Base-by-base conservation (phyloP, 2,797 vertebrate genomes). In the Chaunax sp. region DNA sequence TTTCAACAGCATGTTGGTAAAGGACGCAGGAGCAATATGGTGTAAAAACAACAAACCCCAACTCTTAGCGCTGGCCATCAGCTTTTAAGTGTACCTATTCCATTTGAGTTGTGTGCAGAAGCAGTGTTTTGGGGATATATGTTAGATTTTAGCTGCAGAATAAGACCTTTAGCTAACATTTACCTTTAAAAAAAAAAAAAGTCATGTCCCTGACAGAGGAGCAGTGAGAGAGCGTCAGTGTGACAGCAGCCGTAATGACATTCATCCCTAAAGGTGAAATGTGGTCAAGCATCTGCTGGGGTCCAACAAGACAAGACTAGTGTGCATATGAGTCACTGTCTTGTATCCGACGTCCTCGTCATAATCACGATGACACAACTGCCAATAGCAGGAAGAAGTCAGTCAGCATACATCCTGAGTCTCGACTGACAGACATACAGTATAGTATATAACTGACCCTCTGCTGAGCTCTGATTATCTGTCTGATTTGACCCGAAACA, bases 351-450 rank as follows among this genome's bases (percentile, higher is more conserved):
- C 72, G 3, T 19, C 13, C n/a, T n/a, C n/a, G n/a, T n/a, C n/a
- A n/a, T n/a, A n/a, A n/a, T n/a, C n/a, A n/a, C n/a, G n/a, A n/a
- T n/a, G n/a, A n/a, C 64, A 67, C 46, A 64, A 35, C 45, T 78
- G 64, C 44, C 74, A 78, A 20, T 80, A 76, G 53, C 59, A 53
- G 67, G 74, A 66, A 55, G 54, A 47, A 65, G 47, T 64, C 60
- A 67, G 71, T 49, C 58, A 46, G 64, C 51, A 47, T 65, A 78
- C 66, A 62, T 75, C 64, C 40, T 6, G 22, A 11, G 30, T 66
- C 50, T 30, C 33, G 10, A 28, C 49, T 75, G 68, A 63, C 60
- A 61, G 18, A 66, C 45, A 19, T 20, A 19, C 26, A 56, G 56
- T n/a, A n/a, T n/a, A 30, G 28, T 5, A 76, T 49, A 51, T 54